Percentiles rank a stretch among this genome's conserved stretches.
Evolutionary conservation across 2,888 invertebrate species (phyloP).

Genomic region (Drosophila nr. perissopoda): DNA sequence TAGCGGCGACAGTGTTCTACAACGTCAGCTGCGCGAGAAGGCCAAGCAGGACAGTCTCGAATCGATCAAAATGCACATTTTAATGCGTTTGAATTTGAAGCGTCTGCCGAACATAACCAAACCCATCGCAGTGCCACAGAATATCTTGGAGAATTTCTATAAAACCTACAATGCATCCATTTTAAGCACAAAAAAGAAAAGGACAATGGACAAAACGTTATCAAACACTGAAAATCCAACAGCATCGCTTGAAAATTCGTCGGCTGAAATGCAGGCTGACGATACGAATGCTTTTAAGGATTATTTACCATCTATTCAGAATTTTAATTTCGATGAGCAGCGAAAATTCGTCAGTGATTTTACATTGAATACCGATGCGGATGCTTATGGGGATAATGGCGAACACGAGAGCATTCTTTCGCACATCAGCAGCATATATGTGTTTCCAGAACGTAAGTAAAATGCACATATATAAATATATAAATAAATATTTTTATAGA

Average conservation of each 20-base stretch:
- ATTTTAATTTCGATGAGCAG: constrained; percentile 26
- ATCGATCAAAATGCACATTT: constrained; percentile 88
- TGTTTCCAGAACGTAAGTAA: constrained; percentile 82
- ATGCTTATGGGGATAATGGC: constrained; percentile 16
- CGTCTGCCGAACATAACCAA: constrained; percentile 88
- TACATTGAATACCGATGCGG: neutral
- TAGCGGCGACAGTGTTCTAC: constrained; percentile 63
- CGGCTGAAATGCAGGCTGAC: constrained; percentile 71
- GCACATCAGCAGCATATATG: constrained; percentile 82
- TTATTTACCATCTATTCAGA: constrained; percentile 31
- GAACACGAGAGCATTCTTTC: constrained; percentile 76
- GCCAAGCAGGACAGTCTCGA: constrained; percentile 87
- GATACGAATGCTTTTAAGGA: constrained; percentile 55
- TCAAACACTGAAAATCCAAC: neutral
- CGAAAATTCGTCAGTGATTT: constrained; percentile 12
- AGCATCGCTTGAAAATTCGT: constrained; percentile 23
- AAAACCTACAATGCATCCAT: constrained; percentile 72
- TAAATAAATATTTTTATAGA: neutral
- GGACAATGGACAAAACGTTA: neutral
- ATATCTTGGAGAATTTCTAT: constrained; percentile 86
- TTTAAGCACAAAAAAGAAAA: constrained; percentile 3
- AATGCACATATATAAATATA: neutral
- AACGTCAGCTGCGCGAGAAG: constrained; percentile 86
- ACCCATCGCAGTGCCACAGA: constrained; percentile 87
- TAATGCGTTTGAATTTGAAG: constrained; percentile 88